Evolutionary conservation across 1,140 invertebrate genomes (phyloP).

Genomic region (Aphis craccivora): DNA sequence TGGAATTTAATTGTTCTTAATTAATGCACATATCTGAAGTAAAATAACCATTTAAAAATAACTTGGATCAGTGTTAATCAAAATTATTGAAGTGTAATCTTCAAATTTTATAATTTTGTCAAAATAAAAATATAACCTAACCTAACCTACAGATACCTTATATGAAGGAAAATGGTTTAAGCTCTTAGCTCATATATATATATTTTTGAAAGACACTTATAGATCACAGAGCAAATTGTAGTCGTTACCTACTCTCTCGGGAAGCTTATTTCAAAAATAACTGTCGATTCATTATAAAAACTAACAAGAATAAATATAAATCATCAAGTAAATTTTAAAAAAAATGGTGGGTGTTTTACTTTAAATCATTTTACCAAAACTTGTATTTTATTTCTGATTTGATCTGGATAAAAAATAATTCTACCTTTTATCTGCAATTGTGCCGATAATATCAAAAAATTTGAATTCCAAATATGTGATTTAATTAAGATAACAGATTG

Average conservation of each 20-base stretch:
- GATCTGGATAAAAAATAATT: not conserved
- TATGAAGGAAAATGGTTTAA: no score
- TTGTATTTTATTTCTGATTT: not conserved
- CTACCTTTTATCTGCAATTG: not conserved
- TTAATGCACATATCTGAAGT: no score
- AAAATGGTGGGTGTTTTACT: not conserved
- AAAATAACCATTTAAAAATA: no score
- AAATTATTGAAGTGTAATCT: no score
- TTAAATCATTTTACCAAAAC: not conserved
- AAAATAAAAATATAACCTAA: no score
- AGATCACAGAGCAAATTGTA: no score
- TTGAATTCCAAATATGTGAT: not conserved
- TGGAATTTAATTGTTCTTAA: no score
- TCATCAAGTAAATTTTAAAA: not conserved
- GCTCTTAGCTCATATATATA: no score
- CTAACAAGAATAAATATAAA: not conserved
- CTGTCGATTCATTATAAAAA: not conserved
- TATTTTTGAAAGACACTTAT: no score
- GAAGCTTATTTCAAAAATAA: not conserved
- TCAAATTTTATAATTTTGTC: no score
- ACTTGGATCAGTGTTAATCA: no score
- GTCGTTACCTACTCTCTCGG: not conserved
- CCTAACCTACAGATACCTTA: no score
- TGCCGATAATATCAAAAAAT: not conserved
- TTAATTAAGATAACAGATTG: not conserved